phyloP scores from a whole-genome alignment of 2,888 invertebrate genomes.

The Metopia argyrocephala region DNA sequence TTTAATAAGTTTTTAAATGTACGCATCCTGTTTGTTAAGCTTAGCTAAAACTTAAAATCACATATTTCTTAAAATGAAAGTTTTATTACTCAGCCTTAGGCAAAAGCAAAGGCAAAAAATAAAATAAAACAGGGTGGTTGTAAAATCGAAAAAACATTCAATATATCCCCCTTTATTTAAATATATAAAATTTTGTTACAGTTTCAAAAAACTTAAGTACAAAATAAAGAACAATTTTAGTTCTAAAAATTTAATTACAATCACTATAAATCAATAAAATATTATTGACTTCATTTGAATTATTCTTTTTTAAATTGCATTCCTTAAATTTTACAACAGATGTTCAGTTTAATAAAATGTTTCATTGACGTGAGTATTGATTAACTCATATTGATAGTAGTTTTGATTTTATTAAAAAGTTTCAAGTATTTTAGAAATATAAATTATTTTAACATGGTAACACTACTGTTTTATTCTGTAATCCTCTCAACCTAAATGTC shows the following conservation, averaged over 20 bases:
- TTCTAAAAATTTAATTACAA: background rate
- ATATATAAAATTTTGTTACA: background rate
- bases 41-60: slow-evolving; percentile 52
- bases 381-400: no score
- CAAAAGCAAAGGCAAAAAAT: background rate
- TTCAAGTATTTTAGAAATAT: no score
- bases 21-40: slow-evolving; percentile 70
- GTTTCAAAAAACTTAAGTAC: background rate
- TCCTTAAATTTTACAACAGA: background rate
- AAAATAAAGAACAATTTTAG: background rate
- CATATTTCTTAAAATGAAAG: slow-evolving; percentile 44
- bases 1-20: slow-evolving; percentile 76
- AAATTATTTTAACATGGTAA: no score
- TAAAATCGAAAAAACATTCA: slow-evolving; percentile 23
- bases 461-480: no score
- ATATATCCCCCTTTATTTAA: background rate
- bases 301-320: no score
- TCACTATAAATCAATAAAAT: background rate
- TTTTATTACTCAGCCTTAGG: slow-evolving; percentile 34
- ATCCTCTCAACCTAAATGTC: no score
- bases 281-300: background rate
- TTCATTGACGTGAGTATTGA: no score
- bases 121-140: slow-evolving; percentile 17
- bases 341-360: background rate
- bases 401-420: no score